Conservation (phyloP, 2,888 invertebrate species). For the Pimpla rufipes region DNA sequence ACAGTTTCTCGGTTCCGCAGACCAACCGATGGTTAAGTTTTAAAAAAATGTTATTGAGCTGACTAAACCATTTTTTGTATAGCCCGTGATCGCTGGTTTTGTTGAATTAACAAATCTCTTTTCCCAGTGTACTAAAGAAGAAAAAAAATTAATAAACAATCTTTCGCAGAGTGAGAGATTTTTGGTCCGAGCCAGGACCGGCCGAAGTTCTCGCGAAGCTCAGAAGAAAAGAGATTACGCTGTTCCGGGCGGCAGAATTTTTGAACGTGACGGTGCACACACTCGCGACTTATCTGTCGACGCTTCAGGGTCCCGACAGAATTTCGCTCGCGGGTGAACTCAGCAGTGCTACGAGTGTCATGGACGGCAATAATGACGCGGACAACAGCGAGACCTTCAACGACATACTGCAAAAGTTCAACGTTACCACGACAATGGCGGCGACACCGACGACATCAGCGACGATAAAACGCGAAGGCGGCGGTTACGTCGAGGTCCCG, state of each 20-base stretch:
- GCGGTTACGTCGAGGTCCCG: conserved; percentile 83
- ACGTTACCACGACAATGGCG: conserved; percentile 78
- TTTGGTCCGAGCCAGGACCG: conserved; percentile 93
- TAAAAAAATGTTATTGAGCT: too few relatives aligned
- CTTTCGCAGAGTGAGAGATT: conserved; percentile 88
- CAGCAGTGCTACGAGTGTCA: conserved; percentile 79
- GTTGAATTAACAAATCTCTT: too few relatives aligned
- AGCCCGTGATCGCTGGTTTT: too few relatives aligned
- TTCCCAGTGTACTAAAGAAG: background rate
- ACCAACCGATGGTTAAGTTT: too few relatives aligned
- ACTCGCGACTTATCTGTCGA: conserved; percentile 90
- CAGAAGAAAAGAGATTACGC: conserved; percentile 90
- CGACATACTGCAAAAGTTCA: conserved; percentile 85
- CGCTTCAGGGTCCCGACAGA: conserved; percentile 87
- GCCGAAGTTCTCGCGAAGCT: conserved; percentile 91
- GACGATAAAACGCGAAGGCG: conserved; percentile 85
- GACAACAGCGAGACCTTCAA: conserved; percentile 85
- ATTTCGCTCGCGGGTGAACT: conserved; percentile 85
- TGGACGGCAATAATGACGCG: conserved; percentile 84
- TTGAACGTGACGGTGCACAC: conserved; percentile 92
- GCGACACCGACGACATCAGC: conserved; percentile 80
- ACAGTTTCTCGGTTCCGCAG: too few relatives aligned
- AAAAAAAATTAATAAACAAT: background rate
- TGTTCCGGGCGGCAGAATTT: conserved; percentile 91
- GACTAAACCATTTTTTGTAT: too few relatives aligned